A percentile compares a stretch with the other conserved stretches of the same genome.
Conservation (phyloP, 2,113 vertebrate genomes). For the Orycteropus afer region DNA sequence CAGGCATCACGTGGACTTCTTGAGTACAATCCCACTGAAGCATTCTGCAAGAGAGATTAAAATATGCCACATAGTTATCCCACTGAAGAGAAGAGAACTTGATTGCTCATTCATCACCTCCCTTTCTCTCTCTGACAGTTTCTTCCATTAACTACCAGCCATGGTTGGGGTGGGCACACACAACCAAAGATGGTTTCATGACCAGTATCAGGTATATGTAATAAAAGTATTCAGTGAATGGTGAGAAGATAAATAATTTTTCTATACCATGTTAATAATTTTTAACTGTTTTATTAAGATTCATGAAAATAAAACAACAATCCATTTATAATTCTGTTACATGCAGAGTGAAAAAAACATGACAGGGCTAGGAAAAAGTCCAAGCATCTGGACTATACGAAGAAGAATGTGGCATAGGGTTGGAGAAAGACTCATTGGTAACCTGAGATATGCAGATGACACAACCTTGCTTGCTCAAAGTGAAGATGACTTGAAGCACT, state of each 20-base stretch:
- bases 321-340: background rate
- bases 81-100: background rate
- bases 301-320: background rate
- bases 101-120: background rate
- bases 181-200: background rate
- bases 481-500: no score
- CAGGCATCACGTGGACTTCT: no score
- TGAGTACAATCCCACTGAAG: background rate
- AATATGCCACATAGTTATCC: background rate
- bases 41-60: background rate
- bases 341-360: background rate
- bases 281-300: background rate
- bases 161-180: background rate
- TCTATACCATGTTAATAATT: background rate
- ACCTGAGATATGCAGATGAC: no score
- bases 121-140: rapidly evolving
- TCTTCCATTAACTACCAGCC: background rate
- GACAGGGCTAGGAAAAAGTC: background rate
- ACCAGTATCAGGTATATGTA: background rate
- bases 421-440: no score
- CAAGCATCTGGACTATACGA: no score
- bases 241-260: background rate
- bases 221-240: background rate
- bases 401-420: no score
- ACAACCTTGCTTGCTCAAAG: no score